These are phyloP conservation scores for Prietella phreatophila DNA, from an alignment of 2,113 vertebrate genomes.

Conservation along the genomic window DNA sequence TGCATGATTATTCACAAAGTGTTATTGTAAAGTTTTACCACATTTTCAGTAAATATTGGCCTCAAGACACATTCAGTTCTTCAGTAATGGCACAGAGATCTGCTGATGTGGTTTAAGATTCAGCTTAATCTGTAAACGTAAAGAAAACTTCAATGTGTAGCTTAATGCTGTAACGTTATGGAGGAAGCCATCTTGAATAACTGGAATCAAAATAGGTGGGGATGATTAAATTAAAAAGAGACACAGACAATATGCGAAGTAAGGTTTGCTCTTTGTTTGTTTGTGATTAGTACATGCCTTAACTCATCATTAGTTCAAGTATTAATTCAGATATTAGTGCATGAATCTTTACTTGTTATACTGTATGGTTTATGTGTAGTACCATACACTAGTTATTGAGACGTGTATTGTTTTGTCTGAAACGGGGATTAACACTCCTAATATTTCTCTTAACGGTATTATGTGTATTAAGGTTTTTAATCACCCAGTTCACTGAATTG, in stretches of 20 bases:
- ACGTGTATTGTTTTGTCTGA: background rate
- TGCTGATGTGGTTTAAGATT: slow-evolving; percentile 1
- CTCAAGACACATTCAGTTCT: background rate
- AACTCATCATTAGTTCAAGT: no score
- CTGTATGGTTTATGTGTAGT: background rate
- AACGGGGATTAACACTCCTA: background rate
- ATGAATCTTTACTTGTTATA: background rate
- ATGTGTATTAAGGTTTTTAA: background rate
- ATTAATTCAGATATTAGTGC: no score
- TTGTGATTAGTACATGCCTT: no score
- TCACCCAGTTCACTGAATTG: slow-evolving; percentile 1
- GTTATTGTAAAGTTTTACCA: no score
- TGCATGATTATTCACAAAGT: no score
- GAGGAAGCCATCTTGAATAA: background rate
- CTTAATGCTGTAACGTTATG: background rate
- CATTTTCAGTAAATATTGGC: background rate
- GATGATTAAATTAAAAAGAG: background rate
- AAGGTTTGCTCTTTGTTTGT: no score
- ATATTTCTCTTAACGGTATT: background rate
- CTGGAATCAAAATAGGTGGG: background rate
- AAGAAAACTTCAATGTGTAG: background rate
- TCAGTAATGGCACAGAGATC: background rate
- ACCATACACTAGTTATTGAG: background rate
- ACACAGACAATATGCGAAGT: background rate
- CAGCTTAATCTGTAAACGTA: background rate